These are phyloP conservation scores for Pseudochaenichthys georgianus DNA, from an alignment of 2,797 vertebrate genomes.

Conservation along the genomic window DNA sequence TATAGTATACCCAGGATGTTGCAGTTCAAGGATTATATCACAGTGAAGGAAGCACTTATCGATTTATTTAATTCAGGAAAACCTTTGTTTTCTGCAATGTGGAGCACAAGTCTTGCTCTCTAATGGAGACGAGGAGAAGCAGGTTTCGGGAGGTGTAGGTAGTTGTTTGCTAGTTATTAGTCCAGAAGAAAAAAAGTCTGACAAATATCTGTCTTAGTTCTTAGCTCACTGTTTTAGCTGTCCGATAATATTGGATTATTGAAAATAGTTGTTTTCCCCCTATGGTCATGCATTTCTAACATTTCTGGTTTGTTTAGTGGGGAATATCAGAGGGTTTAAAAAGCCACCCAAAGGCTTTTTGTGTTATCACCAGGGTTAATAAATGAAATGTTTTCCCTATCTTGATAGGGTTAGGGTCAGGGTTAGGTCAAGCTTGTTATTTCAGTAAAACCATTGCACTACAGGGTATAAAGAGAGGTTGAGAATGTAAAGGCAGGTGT, in stretches of 20 bases:
- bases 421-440: not conserved
- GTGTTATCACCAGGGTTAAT: constrained; percentile 16
- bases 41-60: constrained; percentile 16
- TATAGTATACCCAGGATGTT: constrained; percentile 27
- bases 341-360: not conserved
- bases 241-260: not conserved
- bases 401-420: not conserved
- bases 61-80: constrained; percentile 55
- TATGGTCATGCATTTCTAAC: not conserved
- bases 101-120: not conserved
- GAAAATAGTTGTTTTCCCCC: not conserved
- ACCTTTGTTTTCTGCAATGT: constrained; percentile 4
- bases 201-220: not conserved
- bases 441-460: constrained; percentile 16
- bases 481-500: constrained; percentile 33
- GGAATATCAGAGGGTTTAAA: not conserved
- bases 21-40: constrained; percentile 27
- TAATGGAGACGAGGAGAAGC: constrained; percentile 21
- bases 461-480: constrained; percentile 22
- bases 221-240: not conserved
- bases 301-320: not conserved
- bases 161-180: constrained; percentile 5
- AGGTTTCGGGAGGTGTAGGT: not conserved
- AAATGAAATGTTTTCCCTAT: not conserved
- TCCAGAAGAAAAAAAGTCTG: constrained; percentile 1